Conservation (phyloP, 2,797 vertebrate species). For the Thaleichthys pacificus region DNA sequence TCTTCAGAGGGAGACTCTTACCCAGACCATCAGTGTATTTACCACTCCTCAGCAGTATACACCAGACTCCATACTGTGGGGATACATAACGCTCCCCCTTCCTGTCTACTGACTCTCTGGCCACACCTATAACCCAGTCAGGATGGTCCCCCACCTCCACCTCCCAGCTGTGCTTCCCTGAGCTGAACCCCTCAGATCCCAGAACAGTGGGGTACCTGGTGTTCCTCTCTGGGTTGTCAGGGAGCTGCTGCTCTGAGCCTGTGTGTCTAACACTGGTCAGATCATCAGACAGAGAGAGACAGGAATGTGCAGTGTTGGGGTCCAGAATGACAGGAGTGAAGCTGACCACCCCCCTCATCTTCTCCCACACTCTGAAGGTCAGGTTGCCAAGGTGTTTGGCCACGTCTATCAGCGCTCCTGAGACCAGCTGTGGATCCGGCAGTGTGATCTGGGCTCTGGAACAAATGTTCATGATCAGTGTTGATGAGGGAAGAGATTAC, state of each 20-base stretch:
- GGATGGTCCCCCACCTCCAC: conserved; percentile 45
- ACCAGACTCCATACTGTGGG: conserved; percentile 27
- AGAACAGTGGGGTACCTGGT: background rate
- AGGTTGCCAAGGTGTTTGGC: conserved; percentile 13
- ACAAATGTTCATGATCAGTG: background rate
- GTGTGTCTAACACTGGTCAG: background rate
- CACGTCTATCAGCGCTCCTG: background rate
- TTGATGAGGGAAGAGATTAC: background rate
- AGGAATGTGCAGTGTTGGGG: conserved; percentile 13
- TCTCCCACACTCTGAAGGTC: conserved; percentile 11
- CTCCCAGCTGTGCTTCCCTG: conserved; percentile 50
- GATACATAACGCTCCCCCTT: background rate
- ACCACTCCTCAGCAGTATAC: background rate
- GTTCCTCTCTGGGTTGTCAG: conserved; percentile 15
- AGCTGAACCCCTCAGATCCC: conserved; percentile 43
- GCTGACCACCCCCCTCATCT: background rate
- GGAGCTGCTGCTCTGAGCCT: background rate
- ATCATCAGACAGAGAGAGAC: conserved; percentile 6
- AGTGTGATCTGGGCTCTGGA: background rate
- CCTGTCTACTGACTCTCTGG: conserved; percentile 30
- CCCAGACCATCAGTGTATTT: background rate
- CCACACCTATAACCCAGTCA: conserved; percentile 30
- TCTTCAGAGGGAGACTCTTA: conserved; percentile 14
- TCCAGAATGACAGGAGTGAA: conserved; percentile 14
- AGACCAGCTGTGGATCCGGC: conserved; percentile 6